Evolutionary conservation across 92 coral and sea anemone species (phyloP), one percentile per base, ranked within the genome.

Genomic region (Desmophyllum pertusum): DNA sequence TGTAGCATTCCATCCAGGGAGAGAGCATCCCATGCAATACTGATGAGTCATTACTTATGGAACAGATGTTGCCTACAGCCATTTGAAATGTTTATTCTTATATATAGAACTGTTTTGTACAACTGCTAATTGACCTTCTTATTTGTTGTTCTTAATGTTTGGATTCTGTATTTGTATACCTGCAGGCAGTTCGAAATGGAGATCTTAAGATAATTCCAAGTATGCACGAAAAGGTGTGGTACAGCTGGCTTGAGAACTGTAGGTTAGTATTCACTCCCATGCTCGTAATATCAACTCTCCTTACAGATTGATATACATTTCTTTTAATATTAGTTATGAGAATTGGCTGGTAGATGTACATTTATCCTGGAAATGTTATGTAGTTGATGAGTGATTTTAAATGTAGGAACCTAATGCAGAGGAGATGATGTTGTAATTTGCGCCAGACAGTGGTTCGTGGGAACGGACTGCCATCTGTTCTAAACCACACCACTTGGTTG

Each of bases 171-270:
- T 14, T 40, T 0, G 17, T 70, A 0, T 76, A 46, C 46, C n/a
- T 88, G 42, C 72, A 95, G 99, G 95, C 89, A 73, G 99, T 94
- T 31, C 96, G 99, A 38, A 88, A 85, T 78, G 99, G 99, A 51
- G 97, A 97, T 8, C 85, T 97, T 15, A 97, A 97, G 74, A 84
- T 97, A 30, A 91, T 94, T 84, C 99, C 99, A 7, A 88, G 85
- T 55, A 89, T 85, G 38, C 98, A 97, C 53, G 98, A 97, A 73
- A 97, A 94, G 77, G 89, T 95, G 10, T 97, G 99, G 99, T 97
- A 79, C 85, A 77, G 73, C 72, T 97, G 98, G 98, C 86, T 97
- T 53, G 98, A 97, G 59, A 97, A 97, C 88, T 94, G 98, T 86
- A 94, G 99, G 99, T 96, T 75, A 8, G 89, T 43, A 31, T 31